phyloP scores from a whole-genome alignment of 2,797 vertebrate species.

The Peromyscus nudipes region DNA sequence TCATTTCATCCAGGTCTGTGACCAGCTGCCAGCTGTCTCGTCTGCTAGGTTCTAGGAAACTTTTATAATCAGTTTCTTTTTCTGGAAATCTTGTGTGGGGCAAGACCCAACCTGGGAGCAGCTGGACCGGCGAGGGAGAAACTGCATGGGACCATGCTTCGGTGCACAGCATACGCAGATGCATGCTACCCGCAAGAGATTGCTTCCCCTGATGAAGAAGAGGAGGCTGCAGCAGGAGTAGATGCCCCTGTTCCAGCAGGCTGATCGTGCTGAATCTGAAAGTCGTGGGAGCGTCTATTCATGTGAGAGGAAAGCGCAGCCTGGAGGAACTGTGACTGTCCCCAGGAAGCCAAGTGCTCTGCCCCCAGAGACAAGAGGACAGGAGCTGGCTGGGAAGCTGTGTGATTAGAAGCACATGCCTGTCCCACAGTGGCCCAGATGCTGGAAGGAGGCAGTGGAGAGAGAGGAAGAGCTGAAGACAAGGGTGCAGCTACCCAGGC shows the following conservation, averaged over 20 bases:
- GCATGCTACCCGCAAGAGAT: neutral
- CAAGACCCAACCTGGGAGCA: neutral
- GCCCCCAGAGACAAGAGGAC: constrained; percentile 51
- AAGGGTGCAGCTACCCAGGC: neutral
- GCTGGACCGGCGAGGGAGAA: neutral
- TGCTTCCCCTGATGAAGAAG: neutral
- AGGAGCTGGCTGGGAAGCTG: constrained; percentile 55
- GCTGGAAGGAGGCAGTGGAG: neutral
- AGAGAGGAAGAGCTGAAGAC: neutral
- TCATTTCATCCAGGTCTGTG: neutral
- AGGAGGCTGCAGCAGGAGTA: neutral
- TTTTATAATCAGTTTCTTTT: constrained; percentile 22
- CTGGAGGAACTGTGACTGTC: constrained; percentile 40
- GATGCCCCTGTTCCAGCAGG: neutral
- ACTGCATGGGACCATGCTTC: neutral
- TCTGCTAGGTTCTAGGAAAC: neutral
- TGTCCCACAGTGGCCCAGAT: neutral
- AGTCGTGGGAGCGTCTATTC: neutral
- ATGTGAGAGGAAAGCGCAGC: neutral
- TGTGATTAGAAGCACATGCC: constrained; percentile 56
- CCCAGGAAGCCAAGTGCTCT: neutral
- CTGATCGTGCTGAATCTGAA: neutral
- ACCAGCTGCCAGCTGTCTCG: neutral
- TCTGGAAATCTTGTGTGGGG: neutral
- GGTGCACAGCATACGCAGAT: accelerated